phyloP scores from a whole-genome alignment of 1,140 invertebrate genomes.

The Bombus balteatus region DNA sequence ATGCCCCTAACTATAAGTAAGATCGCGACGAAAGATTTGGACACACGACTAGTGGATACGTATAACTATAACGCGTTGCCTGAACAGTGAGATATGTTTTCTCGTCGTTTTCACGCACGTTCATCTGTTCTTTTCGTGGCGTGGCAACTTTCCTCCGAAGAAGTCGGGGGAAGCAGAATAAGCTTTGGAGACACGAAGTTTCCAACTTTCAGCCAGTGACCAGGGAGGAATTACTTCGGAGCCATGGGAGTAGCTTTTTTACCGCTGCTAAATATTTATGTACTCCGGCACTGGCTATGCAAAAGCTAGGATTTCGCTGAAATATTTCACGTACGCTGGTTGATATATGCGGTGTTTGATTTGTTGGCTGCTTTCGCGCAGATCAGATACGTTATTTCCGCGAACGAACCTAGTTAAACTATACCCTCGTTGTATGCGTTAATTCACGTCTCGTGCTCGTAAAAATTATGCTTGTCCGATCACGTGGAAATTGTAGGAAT shows the following conservation, averaged over 20 bases:
- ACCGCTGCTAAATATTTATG: constrained; percentile 33
- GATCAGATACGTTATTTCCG: background rate
- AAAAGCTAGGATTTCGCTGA: constrained; percentile 10
- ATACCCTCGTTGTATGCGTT: too few relatives aligned
- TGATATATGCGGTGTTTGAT: background rate
- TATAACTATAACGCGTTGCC: constrained; percentile 33
- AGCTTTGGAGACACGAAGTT: constrained; percentile 3
- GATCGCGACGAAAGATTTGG: constrained; percentile 28
- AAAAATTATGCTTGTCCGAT: background rate
- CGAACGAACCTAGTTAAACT: background rate
- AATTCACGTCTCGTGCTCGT: background rate
- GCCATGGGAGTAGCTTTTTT: background rate
- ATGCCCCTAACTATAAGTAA: constrained; percentile 54
- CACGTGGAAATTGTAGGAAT: background rate
- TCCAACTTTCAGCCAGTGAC: constrained; percentile 27
- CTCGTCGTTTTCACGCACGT: constrained; percentile 5
- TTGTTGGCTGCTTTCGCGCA: background rate
- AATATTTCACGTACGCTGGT: constrained; percentile 3
- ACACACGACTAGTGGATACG: constrained; percentile 35
- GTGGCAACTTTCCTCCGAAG: background rate
- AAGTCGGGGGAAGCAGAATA: background rate
- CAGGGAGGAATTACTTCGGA: constrained; percentile 31
- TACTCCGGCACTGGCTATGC: background rate
- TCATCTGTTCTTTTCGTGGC: background rate
- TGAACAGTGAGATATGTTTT: constrained; percentile 52